phyloP scores from a whole-genome alignment of 1,140 invertebrate species.

The Intoshia linei region DNA sequence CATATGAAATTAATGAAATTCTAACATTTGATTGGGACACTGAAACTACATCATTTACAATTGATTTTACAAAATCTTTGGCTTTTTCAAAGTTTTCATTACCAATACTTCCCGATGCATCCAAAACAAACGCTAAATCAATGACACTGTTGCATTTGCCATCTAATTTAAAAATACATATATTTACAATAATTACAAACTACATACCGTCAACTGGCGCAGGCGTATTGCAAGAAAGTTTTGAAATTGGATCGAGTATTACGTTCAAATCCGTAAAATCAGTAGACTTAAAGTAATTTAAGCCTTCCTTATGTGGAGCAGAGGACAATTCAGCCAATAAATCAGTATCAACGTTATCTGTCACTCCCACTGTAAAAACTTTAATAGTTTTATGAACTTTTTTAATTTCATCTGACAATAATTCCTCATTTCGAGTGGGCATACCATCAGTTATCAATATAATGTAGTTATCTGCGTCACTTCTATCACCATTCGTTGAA shows the following conservation, averaged over 20 bases:
- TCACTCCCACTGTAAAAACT: background rate
- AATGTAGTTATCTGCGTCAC: slow-evolving; percentile 3
- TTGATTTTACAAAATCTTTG: slow-evolving; percentile 2
- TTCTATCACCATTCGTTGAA: slow-evolving; percentile 1
- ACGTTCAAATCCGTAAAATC: too few relatives aligned
- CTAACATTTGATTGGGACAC: slow-evolving; percentile 1
- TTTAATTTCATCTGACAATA: too few relatives aligned
- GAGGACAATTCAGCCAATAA: background rate
- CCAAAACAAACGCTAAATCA: slow-evolving; percentile 4
- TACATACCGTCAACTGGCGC: too few relatives aligned
- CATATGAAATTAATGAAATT: slow-evolving; percentile 3
- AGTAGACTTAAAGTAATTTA: too few relatives aligned
- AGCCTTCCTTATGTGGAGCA: background rate
- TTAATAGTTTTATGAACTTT: background rate
- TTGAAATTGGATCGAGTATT: too few relatives aligned
- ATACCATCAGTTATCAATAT: slow-evolving; percentile 6
- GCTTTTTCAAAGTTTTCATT: slow-evolving; percentile 3
- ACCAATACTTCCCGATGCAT: slow-evolving; percentile 3
- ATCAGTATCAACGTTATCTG: background rate
- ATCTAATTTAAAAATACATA: too few relatives aligned
- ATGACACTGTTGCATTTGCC: background rate
- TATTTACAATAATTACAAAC: too few relatives aligned
- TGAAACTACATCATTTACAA: slow-evolving; percentile 7
- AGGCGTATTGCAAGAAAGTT: too few relatives aligned
- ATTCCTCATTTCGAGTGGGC: too few relatives aligned